Evolutionary conservation across 2,113 vertebrate species (phyloP).

Genomic region (Lichenostomus cassidix): DNA sequence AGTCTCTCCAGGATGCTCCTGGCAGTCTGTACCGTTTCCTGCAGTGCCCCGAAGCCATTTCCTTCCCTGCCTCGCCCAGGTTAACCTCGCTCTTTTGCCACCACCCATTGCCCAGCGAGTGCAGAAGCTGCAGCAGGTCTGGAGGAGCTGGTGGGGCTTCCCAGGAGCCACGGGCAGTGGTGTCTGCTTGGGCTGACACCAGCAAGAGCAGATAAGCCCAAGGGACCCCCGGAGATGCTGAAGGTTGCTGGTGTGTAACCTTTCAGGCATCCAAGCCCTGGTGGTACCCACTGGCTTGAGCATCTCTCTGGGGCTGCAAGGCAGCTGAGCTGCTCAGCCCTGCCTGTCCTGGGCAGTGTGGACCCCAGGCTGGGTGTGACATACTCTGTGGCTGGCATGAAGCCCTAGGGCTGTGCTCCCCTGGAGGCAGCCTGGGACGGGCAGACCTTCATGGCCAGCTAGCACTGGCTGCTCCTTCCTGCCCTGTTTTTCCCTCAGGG

Average conservation of each 20-base stretch:
- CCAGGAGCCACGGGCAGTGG: fast-evolving
- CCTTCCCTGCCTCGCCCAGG: background rate
- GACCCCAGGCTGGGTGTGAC: background rate
- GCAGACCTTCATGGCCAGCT: background rate
- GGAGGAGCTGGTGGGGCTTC: background rate
- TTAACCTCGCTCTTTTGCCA: background rate
- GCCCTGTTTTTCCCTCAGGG: background rate
- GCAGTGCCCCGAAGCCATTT: fast-evolving
- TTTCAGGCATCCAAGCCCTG: background rate
- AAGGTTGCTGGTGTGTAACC: background rate
- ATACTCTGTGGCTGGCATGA: fast-evolving
- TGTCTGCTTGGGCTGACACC: background rate
- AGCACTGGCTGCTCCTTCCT: background rate
- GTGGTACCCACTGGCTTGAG: background rate
- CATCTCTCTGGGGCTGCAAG: background rate
- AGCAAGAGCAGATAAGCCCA: background rate
- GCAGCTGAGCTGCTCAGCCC: background rate
- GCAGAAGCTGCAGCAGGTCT: background rate
- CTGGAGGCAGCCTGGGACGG: background rate
- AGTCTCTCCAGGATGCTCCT: background rate
- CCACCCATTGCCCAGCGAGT: background rate
- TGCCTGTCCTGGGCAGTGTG: background rate
- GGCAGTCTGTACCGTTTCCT: background rate
- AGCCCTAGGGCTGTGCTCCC: background rate
- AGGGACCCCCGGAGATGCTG: background rate